Evolutionary conservation across 1,140 invertebrate species (phyloP).

Genomic region (Zaprionus capensis): DNA sequence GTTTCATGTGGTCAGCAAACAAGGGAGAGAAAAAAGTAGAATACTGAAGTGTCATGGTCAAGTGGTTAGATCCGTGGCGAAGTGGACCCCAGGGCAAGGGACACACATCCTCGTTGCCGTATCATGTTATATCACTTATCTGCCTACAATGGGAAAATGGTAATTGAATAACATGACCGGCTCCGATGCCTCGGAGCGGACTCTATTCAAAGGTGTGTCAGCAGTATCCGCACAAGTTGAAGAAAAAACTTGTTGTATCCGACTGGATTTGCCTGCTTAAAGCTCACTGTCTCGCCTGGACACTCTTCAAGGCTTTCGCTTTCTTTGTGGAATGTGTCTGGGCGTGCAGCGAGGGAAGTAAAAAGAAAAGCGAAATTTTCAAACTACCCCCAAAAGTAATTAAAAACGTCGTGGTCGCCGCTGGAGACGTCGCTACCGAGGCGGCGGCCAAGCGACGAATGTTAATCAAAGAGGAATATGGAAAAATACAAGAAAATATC

Average conservation of each 20-base stretch:
- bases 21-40: constrained; percentile 24
- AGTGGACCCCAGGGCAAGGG: constrained; percentile 42
- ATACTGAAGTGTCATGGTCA: constrained; percentile 62
- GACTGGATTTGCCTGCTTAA: constrained; percentile 44
- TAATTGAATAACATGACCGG: constrained; percentile 55
- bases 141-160: constrained; percentile 23
- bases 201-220: neutral
- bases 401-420: constrained; percentile 65
- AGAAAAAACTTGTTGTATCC: neutral
- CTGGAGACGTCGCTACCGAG: constrained; percentile 43
- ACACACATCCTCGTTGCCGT: constrained; percentile 27
- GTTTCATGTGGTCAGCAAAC: constrained; percentile 66
- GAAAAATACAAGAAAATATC: constrained; percentile 61
- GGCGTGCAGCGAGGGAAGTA: constrained; percentile 3
- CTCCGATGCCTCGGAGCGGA: neutral
- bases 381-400: constrained; percentile 82
- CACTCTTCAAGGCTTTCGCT: constrained; percentile 31
- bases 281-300: constrained; percentile 18
- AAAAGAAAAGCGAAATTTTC: constrained; percentile 39
- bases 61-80: constrained; percentile 62
- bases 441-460: constrained; percentile 47
- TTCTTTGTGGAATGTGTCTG: constrained; percentile 25
- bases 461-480: constrained; percentile 76
- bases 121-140: constrained; percentile 38
- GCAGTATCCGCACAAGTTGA: neutral